Evolutionary conservation across 2,113 vertebrate species (phyloP), one percentile per base, ranked within the genome.

Genomic region (Trogon surrucura): DNA sequence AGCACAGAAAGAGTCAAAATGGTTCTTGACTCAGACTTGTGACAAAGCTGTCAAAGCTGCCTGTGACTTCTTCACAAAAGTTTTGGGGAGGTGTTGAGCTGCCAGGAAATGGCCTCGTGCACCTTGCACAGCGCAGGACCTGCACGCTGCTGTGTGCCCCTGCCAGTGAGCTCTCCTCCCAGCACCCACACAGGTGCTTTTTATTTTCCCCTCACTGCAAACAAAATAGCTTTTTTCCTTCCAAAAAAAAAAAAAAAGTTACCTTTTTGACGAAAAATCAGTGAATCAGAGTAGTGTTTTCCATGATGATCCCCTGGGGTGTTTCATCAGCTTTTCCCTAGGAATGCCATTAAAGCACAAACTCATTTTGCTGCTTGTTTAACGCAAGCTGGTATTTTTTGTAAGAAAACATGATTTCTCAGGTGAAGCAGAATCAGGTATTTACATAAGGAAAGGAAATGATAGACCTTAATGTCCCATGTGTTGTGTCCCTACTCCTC

Each of bases 101-200:
- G 17, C 13, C 21, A 61, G 29, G 71, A 50, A 64, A 79, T 11
- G 2, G 1, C 10, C 60, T 30, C 25, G 17, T 1, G 8, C 2
- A 17, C 10, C 45, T 48, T 19, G 12, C 13, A 32, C 30, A 38
- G 30, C 25, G 5, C n/a, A 53, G 32, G 70, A 32, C 29, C 75
- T 58, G 45, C 69, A 16, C 0, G 1, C 32, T 64, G 41, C 41
- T 36, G 11, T 13, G 21, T 58, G 61, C 44, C 57, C 34, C 57
- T 23, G 48, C 38, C 57, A 30, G 38, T 0, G 4, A 54, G 21
- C 16, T 34, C 32, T 29, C 20, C 48, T 44, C 11, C 27, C 54
- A 22, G 32, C 8, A 45, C 11, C 0, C 0, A 3, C 23, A 29
- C 1, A n/a, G 19, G 11, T 71, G 45, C 5, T 41, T 65, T 16